These are phyloP conservation scores for Camarhynchus parvulus DNA, from an alignment of 2,113 vertebrate genomes.

Conservation along the genomic window DNA sequence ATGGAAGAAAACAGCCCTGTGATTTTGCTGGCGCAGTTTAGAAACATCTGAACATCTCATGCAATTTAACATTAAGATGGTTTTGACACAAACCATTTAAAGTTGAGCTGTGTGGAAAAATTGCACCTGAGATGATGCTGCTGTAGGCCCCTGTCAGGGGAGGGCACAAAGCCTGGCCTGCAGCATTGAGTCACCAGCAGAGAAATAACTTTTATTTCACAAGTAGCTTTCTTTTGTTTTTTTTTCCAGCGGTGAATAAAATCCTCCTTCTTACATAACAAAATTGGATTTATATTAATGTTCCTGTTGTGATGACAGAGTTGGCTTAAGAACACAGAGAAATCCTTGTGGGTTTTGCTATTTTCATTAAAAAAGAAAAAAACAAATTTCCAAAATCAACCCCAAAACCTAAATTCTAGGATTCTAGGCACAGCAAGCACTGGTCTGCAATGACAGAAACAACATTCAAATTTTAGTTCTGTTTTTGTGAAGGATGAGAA, in stretches of 20 bases:
- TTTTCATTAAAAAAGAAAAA: not conserved
- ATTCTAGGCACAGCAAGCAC: not conserved
- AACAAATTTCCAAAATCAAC: not conserved
- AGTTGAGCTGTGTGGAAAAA: not conserved
- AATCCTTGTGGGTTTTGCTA: constrained; percentile 37
- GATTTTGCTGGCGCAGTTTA: not conserved
- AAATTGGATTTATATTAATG: constrained; percentile 50
- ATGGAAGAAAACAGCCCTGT: not conserved
- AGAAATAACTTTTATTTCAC: constrained; percentile 4
- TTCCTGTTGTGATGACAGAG: constrained; percentile 43
- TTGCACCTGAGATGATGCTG: not conserved
- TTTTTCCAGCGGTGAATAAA: constrained; percentile 44
- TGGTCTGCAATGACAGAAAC: not conserved
- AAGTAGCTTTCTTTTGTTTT: not conserved
- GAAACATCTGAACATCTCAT: not conserved
- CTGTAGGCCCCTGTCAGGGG: not conserved
- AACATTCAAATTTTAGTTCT: not conserved
- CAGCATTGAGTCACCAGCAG: not conserved
- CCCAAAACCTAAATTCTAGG: not conserved
- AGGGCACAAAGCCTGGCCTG: not conserved
- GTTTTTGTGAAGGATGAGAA: not conserved
- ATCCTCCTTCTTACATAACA: constrained; percentile 50
- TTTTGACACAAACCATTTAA: not conserved
- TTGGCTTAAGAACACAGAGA: constrained; percentile 60
- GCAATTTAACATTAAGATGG: not conserved